Base-by-base conservation (phyloP, 2,797 vertebrate species). In the Tachyglossus aculeatus region DNA sequence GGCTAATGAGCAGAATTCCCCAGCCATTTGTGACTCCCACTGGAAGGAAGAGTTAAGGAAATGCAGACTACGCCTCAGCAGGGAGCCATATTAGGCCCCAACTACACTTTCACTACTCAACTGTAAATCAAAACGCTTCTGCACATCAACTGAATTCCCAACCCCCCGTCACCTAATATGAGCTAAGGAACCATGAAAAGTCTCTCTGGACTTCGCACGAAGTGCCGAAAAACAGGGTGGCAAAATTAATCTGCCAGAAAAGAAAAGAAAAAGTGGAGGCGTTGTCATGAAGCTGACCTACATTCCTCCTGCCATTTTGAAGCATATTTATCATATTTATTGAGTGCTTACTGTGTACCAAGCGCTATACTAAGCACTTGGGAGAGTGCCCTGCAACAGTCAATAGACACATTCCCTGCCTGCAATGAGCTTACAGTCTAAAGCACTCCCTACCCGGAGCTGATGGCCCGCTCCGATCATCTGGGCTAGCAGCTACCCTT, bases 211-310 rank as follows among this genome's bases (percentile, higher is more conserved):
- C 64, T 51, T 61, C 0, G 43, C 61, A 4, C 41, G 37, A 62
- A 33, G 1, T 0, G 2, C 15, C 25, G 40, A 45, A 73, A 74
- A 69, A 1, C 0, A 44, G 48, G 51, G 33, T 19, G 68, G 59
- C 77, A 61, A 57, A 47, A 38, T 1, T 4, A 3, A 74, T 53
- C 68, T 39, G 65, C 81, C 67, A 43, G 32, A 60, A 80, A 64
- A n/a, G n/a, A n/a, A n/a, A n/a, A n/a, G n/a, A n/a, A n/a, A n/a
- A n/a, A n/a, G n/a, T 68, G 32, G 1, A 1, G 1, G 36, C 75
- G 58, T 5, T 59, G 69, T 76, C 6, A 13, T 9, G 56, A 62
- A 43, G 24, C 48, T 69, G 32, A 73, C 80, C 75, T 36, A 68
- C 47, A 80, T 72, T 74, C 71, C 9, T 59, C 41, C 64, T 29